Evolutionary conservation across 2,113 vertebrate species (phyloP).

Genomic region (Elanus axillaris): DNA sequence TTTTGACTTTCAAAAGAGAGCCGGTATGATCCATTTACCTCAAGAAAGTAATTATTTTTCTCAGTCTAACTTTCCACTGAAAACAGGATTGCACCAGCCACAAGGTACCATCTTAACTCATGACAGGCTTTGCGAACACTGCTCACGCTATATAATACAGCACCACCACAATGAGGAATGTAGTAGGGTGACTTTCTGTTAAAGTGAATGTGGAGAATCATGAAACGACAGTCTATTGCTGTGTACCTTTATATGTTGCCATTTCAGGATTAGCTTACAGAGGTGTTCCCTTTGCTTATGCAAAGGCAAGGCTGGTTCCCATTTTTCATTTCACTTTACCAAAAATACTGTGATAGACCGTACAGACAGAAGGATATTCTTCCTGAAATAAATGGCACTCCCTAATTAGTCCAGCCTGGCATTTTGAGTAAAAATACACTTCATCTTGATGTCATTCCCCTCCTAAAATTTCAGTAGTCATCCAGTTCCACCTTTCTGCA

Average conservation of each 20-base stretch:
- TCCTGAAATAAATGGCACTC: background rate
- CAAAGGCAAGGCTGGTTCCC: background rate
- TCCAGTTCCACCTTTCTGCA: background rate
- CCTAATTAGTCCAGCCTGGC: background rate
- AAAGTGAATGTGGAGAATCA: constrained; percentile 10
- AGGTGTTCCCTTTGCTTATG: background rate
- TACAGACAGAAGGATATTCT: background rate
- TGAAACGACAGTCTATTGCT: background rate
- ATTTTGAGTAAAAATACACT: background rate
- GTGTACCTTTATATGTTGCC: background rate
- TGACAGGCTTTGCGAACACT: background rate
- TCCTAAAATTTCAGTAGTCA: background rate
- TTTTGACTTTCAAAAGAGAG: background rate
- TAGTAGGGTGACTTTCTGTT: constrained; percentile 49
- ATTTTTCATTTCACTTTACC: background rate
- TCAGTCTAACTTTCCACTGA: background rate
- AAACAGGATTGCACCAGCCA: background rate
- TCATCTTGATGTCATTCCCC: background rate
- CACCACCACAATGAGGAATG: constrained; percentile 56
- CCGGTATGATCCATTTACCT: background rate
- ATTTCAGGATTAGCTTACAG: background rate
- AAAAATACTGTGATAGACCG: background rate
- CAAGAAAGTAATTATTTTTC: background rate
- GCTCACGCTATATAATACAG: background rate
- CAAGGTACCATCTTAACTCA: background rate